These are phyloP conservation scores for Caenorhabditis macrosperma DNA, from an alignment of 2,888 invertebrate genomes.

Conservation along the genomic window DNA sequence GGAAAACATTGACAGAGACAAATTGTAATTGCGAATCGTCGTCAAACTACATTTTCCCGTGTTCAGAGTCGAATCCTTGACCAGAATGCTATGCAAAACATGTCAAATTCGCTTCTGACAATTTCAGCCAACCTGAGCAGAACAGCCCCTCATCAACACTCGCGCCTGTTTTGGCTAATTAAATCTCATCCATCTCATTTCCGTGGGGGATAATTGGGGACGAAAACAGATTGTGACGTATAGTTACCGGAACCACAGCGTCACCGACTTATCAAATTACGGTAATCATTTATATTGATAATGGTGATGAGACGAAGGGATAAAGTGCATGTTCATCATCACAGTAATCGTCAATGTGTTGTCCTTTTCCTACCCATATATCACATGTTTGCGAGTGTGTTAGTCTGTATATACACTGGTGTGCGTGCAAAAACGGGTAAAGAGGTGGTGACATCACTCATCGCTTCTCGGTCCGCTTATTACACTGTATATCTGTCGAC, in stretches of 20 bases:
- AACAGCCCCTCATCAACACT: not conserved
- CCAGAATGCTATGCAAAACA: too few relatives aligned
- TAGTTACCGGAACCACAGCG: not conserved
- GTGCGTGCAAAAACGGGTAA: slow-evolving; percentile 31
- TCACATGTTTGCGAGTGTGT: slow-evolving; percentile 25
- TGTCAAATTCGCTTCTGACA: too few relatives aligned
- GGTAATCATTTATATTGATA: too few relatives aligned
- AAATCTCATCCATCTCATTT: not conserved
- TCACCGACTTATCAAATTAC: not conserved
- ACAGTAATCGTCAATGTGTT: slow-evolving; percentile 1
- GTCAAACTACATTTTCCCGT: too few relatives aligned
- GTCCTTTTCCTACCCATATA: not conserved
- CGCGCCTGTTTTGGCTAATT: not conserved
- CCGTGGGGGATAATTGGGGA: not conserved
- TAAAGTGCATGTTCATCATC: not conserved
- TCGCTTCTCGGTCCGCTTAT: slow-evolving; percentile 2
- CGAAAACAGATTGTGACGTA: not conserved
- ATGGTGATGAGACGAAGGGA: too few relatives aligned
- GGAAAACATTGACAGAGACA: not conserved
- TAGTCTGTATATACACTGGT: not conserved
- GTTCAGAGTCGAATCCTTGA: too few relatives aligned
- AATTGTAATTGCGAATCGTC: not conserved
- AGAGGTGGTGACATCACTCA: slow-evolving; percentile 35
- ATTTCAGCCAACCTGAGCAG: too few relatives aligned
- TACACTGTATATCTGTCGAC: slow-evolving; percentile 28